phyloP scores from a whole-genome alignment of 2,113 vertebrate genomes.

The Mesembrinibis cayennensis region DNA sequence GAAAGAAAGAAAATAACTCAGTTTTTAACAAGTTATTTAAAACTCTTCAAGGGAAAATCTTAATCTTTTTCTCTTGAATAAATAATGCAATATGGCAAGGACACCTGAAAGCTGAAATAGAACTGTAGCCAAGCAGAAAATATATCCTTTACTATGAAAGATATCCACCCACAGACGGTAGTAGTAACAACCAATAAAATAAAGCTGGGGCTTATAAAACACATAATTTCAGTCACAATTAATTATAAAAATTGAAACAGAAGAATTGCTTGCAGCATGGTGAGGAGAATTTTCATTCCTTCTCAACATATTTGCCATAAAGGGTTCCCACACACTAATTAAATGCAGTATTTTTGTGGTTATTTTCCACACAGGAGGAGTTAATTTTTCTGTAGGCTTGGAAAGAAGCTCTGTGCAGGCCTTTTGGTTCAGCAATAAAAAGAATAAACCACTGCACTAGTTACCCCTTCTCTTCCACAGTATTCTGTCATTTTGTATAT shows the following conservation, averaged over 20 bases:
- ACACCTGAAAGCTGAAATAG: constrained; percentile 24
- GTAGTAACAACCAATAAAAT: constrained; percentile 16
- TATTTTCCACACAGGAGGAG: not conserved
- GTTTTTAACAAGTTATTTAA: constrained; percentile 18
- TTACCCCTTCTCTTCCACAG: not conserved
- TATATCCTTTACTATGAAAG: not conserved
- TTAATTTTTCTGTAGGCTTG: not conserved
- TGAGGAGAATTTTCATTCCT: constrained; percentile 3
- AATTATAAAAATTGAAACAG: constrained; percentile 18
- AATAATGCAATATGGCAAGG: constrained; percentile 13
- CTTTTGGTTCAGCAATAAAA: not conserved
- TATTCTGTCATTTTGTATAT: not conserved
- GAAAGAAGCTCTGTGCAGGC: not conserved
- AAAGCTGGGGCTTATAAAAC: constrained; percentile 10
- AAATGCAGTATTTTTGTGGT: not conserved
- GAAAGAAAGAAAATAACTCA: not conserved
- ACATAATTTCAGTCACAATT: constrained; percentile 30
- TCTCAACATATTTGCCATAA: not conserved
- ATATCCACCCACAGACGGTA: not conserved
- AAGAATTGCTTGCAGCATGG: not conserved
- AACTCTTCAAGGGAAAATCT: constrained; percentile 22
- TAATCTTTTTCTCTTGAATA: constrained; percentile 41
- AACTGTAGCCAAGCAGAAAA: constrained; percentile 21
- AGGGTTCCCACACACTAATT: not conserved
- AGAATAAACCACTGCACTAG: not conserved